Evolutionary conservation across 2,113 vertebrate genomes (phyloP).

Genomic region (Columba janthina): DNA sequence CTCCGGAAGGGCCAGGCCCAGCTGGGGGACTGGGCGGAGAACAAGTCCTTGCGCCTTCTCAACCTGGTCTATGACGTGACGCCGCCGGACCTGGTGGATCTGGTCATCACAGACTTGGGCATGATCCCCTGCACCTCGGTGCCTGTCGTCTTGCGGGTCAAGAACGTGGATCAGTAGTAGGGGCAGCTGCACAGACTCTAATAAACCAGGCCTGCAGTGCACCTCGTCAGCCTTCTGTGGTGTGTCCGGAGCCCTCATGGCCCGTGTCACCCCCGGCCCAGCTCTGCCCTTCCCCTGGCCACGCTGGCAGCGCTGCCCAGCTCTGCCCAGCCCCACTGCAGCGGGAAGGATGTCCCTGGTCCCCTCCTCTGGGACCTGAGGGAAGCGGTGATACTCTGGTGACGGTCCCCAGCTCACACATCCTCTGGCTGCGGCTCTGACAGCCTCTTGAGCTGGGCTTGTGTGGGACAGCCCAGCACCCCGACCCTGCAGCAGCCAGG

Average conservation of each 20-base stretch:
- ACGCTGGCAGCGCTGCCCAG: too few species aligned
- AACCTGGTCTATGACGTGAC: constrained; percentile 98
- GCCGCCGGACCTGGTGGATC: constrained; percentile 92
- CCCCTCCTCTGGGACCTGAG: neutral
- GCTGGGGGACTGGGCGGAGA: constrained; percentile 85
- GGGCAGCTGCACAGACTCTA: neutral
- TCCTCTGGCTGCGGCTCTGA: too few species aligned
- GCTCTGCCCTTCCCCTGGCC: too few species aligned
- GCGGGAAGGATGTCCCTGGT: accelerated
- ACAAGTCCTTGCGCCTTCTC: constrained; percentile 83
- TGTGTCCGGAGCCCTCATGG: neutral
- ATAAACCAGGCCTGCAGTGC: constrained; percentile 1
- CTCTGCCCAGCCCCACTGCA: too few species aligned
- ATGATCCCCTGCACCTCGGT: constrained; percentile 99
- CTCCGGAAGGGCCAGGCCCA: constrained; percentile 83
- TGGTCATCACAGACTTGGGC: constrained; percentile 97
- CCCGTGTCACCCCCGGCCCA: accelerated
- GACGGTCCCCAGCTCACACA: accelerated
- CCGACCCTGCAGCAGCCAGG: too few species aligned
- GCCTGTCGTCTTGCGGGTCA: constrained; percentile 95
- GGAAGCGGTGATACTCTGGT: accelerated
- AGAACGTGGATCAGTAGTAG: constrained; percentile 89
- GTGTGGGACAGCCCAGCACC: accelerated
- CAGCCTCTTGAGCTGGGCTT: too few species aligned
- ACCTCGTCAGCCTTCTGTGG: neutral